phyloP scores from a whole-genome alignment of 2,113 vertebrate species.

The Petrocephalus zakoni region DNA sequence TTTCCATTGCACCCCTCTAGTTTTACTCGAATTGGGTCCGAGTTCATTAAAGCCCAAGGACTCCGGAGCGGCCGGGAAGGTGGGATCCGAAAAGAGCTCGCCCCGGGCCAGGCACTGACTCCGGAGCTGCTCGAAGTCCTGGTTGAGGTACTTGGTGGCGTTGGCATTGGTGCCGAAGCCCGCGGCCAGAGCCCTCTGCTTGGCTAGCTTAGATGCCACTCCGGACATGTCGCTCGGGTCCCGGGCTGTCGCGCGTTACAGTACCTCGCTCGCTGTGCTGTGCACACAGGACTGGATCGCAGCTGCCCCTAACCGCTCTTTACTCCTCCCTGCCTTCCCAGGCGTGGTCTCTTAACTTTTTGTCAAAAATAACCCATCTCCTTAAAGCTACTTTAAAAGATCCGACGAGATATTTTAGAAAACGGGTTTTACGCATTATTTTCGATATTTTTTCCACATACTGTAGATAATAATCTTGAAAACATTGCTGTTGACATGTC shows the following conservation, averaged over 20 bases:
- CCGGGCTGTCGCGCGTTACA: background rate
- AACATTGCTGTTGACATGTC: background rate
- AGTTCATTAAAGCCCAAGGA: conserved; percentile 76
- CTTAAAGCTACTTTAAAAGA: background rate
- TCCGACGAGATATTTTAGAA: background rate
- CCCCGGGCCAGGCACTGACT: conserved; percentile 62
- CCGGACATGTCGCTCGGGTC: conserved; percentile 29
- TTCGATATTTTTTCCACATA: background rate
- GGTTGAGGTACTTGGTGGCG: conserved; percentile 66
- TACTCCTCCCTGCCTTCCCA: conserved; percentile 10
- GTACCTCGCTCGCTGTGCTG: background rate
- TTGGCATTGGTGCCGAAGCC: conserved; percentile 65
- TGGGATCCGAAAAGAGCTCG: conserved; percentile 69
- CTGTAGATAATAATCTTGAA: background rate
- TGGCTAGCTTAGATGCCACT: conserved; percentile 35
- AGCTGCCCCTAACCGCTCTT: background rate
- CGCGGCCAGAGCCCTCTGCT: background rate
- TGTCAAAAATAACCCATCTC: background rate
- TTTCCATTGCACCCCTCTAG: conserved; percentile 70
- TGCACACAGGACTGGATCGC: background rate
- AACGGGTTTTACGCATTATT: background rate
- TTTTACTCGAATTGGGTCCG: conserved; percentile 68
- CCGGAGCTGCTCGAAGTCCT: conserved; percentile 71
- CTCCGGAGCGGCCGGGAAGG: conserved; percentile 69
- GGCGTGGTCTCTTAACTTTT: conserved; percentile 6